These are phyloP conservation scores for Hesperia comma DNA, from an alignment of 2,888 invertebrate species.

Conservation along the genomic window DNA sequence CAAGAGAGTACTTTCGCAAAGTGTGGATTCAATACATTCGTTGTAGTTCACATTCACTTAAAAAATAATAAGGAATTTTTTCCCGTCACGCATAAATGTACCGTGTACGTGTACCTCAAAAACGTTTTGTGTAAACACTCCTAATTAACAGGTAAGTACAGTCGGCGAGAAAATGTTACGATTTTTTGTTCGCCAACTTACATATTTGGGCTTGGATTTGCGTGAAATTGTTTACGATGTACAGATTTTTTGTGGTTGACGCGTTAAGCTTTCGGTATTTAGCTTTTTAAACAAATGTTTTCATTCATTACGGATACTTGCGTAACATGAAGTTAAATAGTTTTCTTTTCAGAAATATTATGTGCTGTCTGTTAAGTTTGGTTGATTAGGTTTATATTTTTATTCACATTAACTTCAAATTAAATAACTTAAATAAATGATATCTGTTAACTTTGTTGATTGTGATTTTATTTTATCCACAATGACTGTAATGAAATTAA, in stretches of 20 bases:
- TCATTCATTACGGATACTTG: too few relatives aligned
- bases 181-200: conserved; percentile 28
- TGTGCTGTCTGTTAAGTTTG: too few relatives aligned
- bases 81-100: conserved; percentile 3
- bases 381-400: too few relatives aligned
- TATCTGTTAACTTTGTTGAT: too few relatives aligned
- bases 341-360: too few relatives aligned
- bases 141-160: conserved; percentile 36
- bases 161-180: conserved; percentile 23
- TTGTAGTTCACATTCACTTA: not conserved
- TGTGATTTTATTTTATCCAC: too few relatives aligned
- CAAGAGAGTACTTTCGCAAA: too few relatives aligned
- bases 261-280: not conserved
- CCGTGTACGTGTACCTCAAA: conserved; percentile 18
- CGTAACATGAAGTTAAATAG: too few relatives aligned
- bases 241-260: conserved; percentile 13
- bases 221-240: conserved; percentile 31
- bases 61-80: not conserved
- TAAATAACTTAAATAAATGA: too few relatives aligned
- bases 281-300: too few relatives aligned
- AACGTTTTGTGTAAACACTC: conserved; percentile 24
- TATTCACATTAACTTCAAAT: too few relatives aligned
- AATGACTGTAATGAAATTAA: too few relatives aligned
- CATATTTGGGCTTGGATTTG: conserved; percentile 32
- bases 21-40: not conserved